Percentiles rank a stretch among this genome's conserved stretches.
Conservation (phyloP, 2,888 invertebrate species). For the Tricholauxania praeusta region DNA sequence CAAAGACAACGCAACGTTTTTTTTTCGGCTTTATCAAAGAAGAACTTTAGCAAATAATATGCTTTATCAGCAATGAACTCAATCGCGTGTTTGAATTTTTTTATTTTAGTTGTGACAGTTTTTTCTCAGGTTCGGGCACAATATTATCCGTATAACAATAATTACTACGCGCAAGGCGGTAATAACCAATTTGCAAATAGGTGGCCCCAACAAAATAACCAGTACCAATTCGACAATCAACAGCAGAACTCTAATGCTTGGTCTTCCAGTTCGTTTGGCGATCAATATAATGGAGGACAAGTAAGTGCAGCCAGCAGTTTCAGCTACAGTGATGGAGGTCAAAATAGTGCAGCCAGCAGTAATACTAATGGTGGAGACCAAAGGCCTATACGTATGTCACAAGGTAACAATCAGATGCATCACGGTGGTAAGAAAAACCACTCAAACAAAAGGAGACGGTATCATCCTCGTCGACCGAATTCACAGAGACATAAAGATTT, state of each 20-base stretch:
- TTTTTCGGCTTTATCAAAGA: background rate
- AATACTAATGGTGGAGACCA: too few species aligned
- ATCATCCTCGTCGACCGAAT: constrained; percentile 42
- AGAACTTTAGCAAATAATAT: background rate
- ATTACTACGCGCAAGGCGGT: background rate
- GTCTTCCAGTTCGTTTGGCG: background rate
- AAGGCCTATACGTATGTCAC: too few species aligned
- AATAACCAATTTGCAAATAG: too few species aligned
- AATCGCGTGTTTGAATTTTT: background rate
- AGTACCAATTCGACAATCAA: background rate
- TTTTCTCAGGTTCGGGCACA: background rate
- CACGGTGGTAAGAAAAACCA: too few species aligned
- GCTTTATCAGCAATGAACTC: constrained; percentile 1
- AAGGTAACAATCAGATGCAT: too few species aligned
- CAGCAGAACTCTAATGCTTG: background rate
- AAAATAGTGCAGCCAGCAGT: too few species aligned
- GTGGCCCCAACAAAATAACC: background rate
- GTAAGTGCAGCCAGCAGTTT: too few species aligned
- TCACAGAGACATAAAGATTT: constrained; percentile 47
- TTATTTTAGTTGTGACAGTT: background rate
- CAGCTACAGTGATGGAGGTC: too few species aligned
- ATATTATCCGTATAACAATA: background rate
- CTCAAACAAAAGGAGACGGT: background rate
- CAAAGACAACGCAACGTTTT: too few species aligned
- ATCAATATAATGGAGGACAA: too few species aligned